phyloP scores from a whole-genome alignment of 2,888 invertebrate species.

The Boloria euphrosyne region DNA sequence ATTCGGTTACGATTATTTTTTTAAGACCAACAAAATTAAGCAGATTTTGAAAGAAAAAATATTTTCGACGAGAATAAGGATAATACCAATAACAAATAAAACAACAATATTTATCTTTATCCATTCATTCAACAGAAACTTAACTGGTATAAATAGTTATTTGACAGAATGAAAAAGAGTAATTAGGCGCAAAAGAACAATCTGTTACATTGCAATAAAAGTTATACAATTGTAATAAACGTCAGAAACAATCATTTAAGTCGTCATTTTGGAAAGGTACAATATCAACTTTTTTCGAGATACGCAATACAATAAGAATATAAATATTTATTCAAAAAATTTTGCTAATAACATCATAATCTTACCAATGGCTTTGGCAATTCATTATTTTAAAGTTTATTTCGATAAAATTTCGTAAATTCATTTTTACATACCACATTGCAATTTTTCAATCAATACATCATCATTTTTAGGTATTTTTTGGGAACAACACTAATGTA shows the following conservation, averaged over 20 bases:
- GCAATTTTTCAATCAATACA: no score
- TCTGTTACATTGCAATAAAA: slow-evolving; percentile 22
- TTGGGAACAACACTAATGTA: no score
- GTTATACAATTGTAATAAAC: slow-evolving; percentile 29
- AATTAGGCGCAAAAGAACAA: slow-evolving; percentile 29
- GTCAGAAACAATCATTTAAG: slow-evolving; percentile 7
- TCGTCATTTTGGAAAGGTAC: neutral
- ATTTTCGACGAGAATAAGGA: no score
- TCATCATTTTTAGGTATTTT: no score
- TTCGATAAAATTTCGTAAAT: no score
- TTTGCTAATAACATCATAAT: slow-evolving; percentile 15
- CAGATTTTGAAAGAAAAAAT: no score
- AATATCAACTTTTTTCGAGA: neutral
- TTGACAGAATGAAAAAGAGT: slow-evolving; percentile 37
- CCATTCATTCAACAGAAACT: slow-evolving; percentile 42
- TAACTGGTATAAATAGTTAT: slow-evolving; percentile 39
- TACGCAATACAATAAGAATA: neutral
- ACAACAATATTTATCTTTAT: slow-evolving; percentile 38
- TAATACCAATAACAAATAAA: slow-evolving; percentile 30
- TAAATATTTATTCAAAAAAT: slow-evolving; percentile 4
- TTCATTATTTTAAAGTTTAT: slow-evolving; percentile 4
- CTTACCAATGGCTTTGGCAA: slow-evolving; percentile 1
- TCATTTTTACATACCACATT: no score
- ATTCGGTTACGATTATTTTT: no score
- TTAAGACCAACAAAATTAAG: no score